Base-by-base conservation (phyloP, 1,140 invertebrate species). In the Drosophila tani region DNA sequence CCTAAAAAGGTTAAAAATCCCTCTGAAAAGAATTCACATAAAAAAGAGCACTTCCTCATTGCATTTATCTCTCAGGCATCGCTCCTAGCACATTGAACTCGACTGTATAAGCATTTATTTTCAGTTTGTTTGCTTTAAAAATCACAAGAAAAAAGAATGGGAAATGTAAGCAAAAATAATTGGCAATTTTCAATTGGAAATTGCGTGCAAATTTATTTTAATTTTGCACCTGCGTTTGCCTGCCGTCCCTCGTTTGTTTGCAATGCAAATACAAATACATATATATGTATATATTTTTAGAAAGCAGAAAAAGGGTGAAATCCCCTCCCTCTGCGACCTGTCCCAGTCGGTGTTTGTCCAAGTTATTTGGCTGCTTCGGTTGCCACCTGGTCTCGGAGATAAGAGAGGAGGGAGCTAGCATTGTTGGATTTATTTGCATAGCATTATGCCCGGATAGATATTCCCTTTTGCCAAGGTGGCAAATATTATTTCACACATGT, bases 151-250 rank as follows among this genome's bases (percentile, higher is more conserved):
- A 35, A 40, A 57, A 21, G 14, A 4, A 24, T 19, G 35, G 32
- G 35, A 81, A 76, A 76, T 81, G 69, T 73, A 56, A 68, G 55
- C 70, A 79, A 70, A 82, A 86, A 81, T 87, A 87, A 87, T 88
- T 87, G 83, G 67, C 83, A 87, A 88, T 83, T 87, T 83, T 76
- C 78, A 81, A 75, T 81, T 84, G 74, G 46, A 63, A 88, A 88
- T 91, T 90, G 81, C 86, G 86, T 86, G 86, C 86, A 90, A 90
- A 90, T 90, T 91, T 90, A 90, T 90, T 91, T 82, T 67, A 82
- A 90, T 90, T 88, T 70, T 75, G 75, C 75, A 77, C 74, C 74
- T 77, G 75, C 74, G 73, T 50, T 79, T 40, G 75, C 50, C 43
- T 21, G 35, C 40, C n/a, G 19, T 55, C 35, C 35, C 69, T 41